phyloP scores from a whole-genome alignment of 2,888 invertebrate species.

The Azorinus chamasolen region DNA sequence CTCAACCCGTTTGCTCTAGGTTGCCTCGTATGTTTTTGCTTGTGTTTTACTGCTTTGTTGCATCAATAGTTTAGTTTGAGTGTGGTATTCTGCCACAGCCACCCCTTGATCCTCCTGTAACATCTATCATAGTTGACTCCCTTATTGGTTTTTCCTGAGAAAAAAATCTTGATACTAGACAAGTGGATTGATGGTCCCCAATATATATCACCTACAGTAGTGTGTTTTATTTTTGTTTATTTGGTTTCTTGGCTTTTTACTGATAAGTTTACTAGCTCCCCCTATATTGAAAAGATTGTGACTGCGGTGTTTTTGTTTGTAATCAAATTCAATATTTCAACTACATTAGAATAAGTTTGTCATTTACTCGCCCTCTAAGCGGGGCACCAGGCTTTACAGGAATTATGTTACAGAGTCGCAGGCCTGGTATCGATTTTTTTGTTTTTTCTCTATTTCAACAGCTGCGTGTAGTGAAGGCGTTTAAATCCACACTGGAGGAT shows the following conservation, averaged over 20 bases:
- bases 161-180: too few relatives aligned
- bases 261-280: neutral
- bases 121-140: too few relatives aligned
- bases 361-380: too few relatives aligned
- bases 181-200: too few relatives aligned
- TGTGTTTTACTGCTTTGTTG: conserved; percentile 1
- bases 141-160: too few relatives aligned
- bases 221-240: neutral
- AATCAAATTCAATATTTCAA: too few relatives aligned
- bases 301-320: conserved; percentile 53
- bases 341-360: too few relatives aligned
- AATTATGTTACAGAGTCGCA: too few relatives aligned
- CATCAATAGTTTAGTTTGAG: neutral
- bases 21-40: conserved; percentile 2
- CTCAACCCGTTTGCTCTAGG: conserved; percentile 1
- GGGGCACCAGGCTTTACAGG: too few relatives aligned
- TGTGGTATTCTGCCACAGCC: too few relatives aligned
- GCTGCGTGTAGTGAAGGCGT: conserved; percentile 99
- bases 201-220: too few relatives aligned
- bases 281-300: conserved; percentile 48
- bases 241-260: conserved; percentile 2
- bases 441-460: conserved; percentile 90
- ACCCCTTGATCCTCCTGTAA: too few relatives aligned
- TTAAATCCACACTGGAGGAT: conserved; percentile 99
- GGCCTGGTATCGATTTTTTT: conserved; percentile 46